Evolutionary conservation across 2,113 vertebrate species (phyloP), one percentile per base, ranked within the genome.

Genomic region (Speoplatyrhinus poulsoni): DNA sequence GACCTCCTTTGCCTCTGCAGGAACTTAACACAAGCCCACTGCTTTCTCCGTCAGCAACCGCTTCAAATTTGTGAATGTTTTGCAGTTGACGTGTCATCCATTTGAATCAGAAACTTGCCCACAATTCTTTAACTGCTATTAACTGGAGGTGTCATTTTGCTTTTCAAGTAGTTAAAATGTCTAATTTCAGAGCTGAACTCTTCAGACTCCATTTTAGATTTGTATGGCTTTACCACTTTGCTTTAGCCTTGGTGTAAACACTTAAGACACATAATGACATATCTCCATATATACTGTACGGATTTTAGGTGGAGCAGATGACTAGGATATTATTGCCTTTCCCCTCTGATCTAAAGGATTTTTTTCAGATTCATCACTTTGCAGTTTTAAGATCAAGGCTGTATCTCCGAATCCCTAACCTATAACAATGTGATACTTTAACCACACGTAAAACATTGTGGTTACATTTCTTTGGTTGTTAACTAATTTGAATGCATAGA

Each of bases 291-390:
- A 12, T 59, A 81, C 19, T 26, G 2, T 26, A 3, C 2, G 80
- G 86, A 86, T 88, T 91, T 86, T 89, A 68, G 75, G 77, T 13
- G 70, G 76, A 86, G 73, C 87, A 87, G 82, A 89, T 87, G 88
- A 89, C 66, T 53, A 62, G 46, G 46, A 76, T 87, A 90, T 90
- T 85, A 85, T 32, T 9, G 56, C 64, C 32, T 12, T 49, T 17
- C 50, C 73, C n/a, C 71, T 80, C 86, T 83, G 79, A 73, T 75
- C 83, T 60, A 61, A 60, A 76, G 65, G 59, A 77, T 1, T 41
- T 41, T 26, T 82, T 67, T 77, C 55, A 46, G 48, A 46, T 70
- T 16, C 47, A 11, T 65, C 47, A 60, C 6, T 2, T 26, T 26
- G 26, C 26, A 26, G 26, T 26, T 26, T 26, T 26, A 26, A 26